Percentiles rank a stretch among this genome's conserved stretches.
phyloP scores from a whole-genome alignment of 2,113 vertebrate species.

The Scalopus aquaticus region DNA sequence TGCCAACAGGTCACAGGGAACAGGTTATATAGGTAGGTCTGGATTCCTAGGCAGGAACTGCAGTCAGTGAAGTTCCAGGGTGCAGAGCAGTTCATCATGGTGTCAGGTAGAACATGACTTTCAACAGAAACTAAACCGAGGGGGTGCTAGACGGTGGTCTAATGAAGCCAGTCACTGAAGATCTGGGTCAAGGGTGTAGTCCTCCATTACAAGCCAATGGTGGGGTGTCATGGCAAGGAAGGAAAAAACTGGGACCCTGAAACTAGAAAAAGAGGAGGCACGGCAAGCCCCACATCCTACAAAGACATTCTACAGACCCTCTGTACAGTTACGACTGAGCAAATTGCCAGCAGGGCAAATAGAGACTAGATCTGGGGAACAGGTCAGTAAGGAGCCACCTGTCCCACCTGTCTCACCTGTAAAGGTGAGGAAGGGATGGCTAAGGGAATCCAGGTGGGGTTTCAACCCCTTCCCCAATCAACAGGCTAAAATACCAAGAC shows the following conservation, averaged over 20 bases:
- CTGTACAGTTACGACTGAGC: neutral
- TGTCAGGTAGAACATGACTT: neutral
- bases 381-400: neutral
- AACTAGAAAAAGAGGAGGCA: neutral
- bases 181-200: neutral
- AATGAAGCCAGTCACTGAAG: neutral
- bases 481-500: neutral
- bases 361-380: neutral
- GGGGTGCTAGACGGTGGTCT: neutral
- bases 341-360: too few species aligned
- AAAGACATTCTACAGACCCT: too few species aligned
- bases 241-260: neutral
- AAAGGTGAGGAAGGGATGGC: neutral
- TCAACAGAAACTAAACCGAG: neutral
- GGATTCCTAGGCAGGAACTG: neutral
- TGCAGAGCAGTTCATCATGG: neutral
- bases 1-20: rapidly evolving
- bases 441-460: neutral
- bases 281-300: rapidly evolving
- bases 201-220: neutral
- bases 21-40: neutral
- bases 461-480: neutral
- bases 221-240: neutral
- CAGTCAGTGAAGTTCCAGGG: rapidly evolving
- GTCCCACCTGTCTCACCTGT: neutral